Evolutionary conservation across 2,113 vertebrate genomes (phyloP).

Genomic region (Oreamnos americanus): DNA sequence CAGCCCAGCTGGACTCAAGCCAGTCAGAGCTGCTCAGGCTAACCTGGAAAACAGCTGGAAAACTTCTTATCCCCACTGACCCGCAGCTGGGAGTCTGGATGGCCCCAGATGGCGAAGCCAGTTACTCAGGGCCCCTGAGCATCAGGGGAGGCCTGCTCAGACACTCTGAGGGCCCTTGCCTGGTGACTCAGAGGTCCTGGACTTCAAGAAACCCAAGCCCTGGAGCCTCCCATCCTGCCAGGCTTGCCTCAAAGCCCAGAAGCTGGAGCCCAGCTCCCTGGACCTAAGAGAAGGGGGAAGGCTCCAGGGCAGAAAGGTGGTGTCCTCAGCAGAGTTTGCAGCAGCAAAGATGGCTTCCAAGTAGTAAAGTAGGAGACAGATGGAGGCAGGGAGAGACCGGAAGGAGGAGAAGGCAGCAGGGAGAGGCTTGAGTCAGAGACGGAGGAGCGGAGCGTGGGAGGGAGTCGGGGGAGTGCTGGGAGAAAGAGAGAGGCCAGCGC

Average conservation of each 20-base stretch:
- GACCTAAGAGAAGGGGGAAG: not conserved
- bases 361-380: not conserved
- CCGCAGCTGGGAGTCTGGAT: not conserved
- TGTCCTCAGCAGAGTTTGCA: not conserved
- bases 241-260: not conserved
- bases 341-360: not conserved
- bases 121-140: not conserved
- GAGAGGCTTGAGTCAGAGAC: not conserved
- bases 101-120: not conserved
- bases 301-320: not conserved
- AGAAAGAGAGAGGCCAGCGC: not conserved
- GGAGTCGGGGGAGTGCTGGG: not conserved
- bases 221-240: not conserved
- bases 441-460: not conserved
- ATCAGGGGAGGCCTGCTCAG: not conserved
- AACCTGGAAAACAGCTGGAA: not conserved
- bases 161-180: not conserved
- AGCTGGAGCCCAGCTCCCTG: not conserved
- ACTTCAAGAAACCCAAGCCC: not conserved
- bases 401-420: too few relatives aligned
- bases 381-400: not conserved
- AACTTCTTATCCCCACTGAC: not conserved
- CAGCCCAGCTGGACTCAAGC: not conserved
- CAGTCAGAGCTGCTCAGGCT: not conserved
- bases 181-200: not conserved